Conservation (phyloP, 2,888 invertebrate genomes). For the Ophion ellenae region DNA sequence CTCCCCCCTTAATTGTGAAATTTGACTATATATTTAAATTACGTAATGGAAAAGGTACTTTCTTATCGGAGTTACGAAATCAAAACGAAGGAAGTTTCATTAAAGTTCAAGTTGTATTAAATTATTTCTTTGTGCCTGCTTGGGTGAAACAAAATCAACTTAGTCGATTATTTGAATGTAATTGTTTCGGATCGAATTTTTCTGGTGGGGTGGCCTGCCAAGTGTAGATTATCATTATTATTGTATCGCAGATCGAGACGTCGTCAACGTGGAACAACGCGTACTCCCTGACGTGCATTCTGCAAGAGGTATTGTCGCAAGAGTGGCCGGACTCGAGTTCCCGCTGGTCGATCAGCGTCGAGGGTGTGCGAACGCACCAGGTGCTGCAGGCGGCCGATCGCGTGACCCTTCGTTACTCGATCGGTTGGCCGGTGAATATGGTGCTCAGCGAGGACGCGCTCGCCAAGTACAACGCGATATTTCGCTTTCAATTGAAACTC, state of each 20-base stretch:
- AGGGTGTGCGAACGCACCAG: constrained; percentile 74
- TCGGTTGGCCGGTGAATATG: constrained; percentile 83
- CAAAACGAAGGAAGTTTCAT: background rate
- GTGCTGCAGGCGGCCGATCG: constrained; percentile 79
- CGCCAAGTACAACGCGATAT: constrained; percentile 82
- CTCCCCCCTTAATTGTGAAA: too few relatives aligned
- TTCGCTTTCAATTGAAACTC: constrained; percentile 85
- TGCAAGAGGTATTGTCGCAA: constrained; percentile 84
- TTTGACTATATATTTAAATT: too few relatives aligned
- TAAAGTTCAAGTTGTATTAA: background rate
- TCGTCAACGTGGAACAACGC: constrained; percentile 83
- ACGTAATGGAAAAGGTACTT: too few relatives aligned
- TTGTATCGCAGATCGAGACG: constrained; percentile 82
- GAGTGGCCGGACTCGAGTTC: constrained; percentile 83
- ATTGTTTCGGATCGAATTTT: background rate
- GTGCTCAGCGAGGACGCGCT: constrained; percentile 78
- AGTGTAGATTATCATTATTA: too few relatives aligned
- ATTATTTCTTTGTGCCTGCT: too few relatives aligned
- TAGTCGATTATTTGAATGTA: too few relatives aligned
- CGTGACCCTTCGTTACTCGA: constrained; percentile 79
- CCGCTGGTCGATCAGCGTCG: constrained; percentile 79
- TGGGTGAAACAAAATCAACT: too few relatives aligned
- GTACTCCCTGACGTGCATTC: constrained; percentile 83
- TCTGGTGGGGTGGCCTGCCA: too few relatives aligned
- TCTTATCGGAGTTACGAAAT: too few relatives aligned